These are phyloP conservation scores for Uria lomvia DNA, from an alignment of 2,113 vertebrate genomes.

Conservation along the genomic window DNA sequence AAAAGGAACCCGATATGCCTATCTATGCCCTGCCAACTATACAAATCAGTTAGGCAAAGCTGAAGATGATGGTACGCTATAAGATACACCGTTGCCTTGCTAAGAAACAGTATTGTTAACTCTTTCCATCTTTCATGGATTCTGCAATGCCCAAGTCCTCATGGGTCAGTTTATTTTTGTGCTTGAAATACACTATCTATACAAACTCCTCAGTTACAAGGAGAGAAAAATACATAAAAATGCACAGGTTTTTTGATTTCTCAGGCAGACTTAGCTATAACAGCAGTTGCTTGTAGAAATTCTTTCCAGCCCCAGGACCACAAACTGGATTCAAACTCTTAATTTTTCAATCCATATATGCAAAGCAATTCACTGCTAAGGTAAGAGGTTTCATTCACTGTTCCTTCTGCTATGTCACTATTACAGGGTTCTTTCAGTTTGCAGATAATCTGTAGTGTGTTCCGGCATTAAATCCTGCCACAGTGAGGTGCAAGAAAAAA, in stretches of 20 bases:
- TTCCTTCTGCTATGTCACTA: not conserved
- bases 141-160: not conserved
- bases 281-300: not conserved
- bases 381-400: not conserved
- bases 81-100: not conserved
- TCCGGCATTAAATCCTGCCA: not conserved
- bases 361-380: not conserved
- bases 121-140: not conserved
- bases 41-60: not conserved
- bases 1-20: not conserved
- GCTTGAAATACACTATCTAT: not conserved
- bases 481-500: not conserved
- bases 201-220: not conserved
- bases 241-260: not conserved
- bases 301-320: not conserved
- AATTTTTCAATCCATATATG: not conserved
- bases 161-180: not conserved
- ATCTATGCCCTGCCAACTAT: not conserved
- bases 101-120: not conserved
- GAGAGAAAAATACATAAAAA: not conserved
- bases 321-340: not conserved
- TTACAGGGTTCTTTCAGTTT: not conserved
- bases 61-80: not conserved
- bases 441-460: not conserved
- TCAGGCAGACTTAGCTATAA: not conserved